Evolutionary conservation across 1,140 invertebrate species (phyloP).

Genomic region (Psilanteris sp.): DNA sequence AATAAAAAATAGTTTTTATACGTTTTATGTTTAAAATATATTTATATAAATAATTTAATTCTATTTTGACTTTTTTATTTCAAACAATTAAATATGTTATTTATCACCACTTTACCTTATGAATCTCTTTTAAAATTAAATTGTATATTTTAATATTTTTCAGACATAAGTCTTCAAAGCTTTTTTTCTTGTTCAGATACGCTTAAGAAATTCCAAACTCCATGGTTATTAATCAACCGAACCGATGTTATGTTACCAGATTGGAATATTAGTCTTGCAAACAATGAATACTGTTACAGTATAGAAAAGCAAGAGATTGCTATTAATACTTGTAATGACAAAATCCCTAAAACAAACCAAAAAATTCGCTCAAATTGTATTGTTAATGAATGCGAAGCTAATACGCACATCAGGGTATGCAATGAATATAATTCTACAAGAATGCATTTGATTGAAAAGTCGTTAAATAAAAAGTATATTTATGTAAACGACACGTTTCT

Average conservation of each 20-base stretch:
- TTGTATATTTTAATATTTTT: constrained; percentile 1
- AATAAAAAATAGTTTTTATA: too few relatives aligned
- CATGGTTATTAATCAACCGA: constrained; percentile 1
- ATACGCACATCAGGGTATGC: constrained; percentile 4
- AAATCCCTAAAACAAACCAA: not conserved
- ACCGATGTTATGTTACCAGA: constrained; percentile 1
- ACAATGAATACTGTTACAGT: constrained; percentile 11
- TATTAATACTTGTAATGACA: not conserved
- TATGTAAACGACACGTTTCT: constrained; percentile 24
- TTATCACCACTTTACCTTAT: too few relatives aligned
- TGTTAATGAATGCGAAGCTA: constrained; percentile 4
- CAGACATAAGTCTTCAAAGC: constrained; percentile 5
- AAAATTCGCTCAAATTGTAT: not conserved
- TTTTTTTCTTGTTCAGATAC: not conserved
- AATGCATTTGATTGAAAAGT: not conserved
- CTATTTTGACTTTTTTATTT: too few relatives aligned
- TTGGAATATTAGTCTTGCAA: not conserved
- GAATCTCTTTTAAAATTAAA: not conserved
- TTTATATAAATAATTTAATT: too few relatives aligned
- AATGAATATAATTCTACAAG: not conserved
- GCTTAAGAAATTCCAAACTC: not conserved
- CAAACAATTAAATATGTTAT: too few relatives aligned
- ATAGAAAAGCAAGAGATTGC: constrained; percentile 5
- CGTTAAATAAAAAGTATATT: constrained; percentile 17
- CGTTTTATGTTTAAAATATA: too few relatives aligned